These are phyloP conservation scores for Paradoxurus hermaphroditus DNA, from an alignment of 2,113 vertebrate genomes.

Conservation along the genomic window DNA sequence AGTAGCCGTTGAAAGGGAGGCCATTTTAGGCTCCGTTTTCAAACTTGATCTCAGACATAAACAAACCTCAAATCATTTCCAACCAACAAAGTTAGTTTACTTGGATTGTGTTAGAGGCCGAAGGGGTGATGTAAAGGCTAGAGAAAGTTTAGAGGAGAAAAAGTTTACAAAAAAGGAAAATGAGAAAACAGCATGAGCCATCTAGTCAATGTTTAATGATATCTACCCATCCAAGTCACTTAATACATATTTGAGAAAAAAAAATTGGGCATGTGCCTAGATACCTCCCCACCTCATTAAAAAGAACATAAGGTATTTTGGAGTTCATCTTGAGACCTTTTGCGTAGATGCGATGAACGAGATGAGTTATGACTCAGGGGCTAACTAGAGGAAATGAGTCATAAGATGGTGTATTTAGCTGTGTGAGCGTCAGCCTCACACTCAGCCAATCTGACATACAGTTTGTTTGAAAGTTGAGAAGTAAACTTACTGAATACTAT, in stretches of 20 bases:
- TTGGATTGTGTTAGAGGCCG: neutral
- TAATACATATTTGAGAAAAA: neutral
- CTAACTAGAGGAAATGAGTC: constrained; percentile 79
- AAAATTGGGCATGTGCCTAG: neutral
- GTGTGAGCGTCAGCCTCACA: constrained; percentile 47
- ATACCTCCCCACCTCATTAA: neutral
- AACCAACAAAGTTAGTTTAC: neutral
- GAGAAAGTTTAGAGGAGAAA: neutral
- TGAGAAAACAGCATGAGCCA: neutral
- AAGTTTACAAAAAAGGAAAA: constrained; percentile 2
- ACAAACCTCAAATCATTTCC: neutral
- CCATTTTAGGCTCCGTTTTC: neutral
- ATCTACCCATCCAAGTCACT: neutral
- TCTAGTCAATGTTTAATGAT: neutral
- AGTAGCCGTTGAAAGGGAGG: neutral
- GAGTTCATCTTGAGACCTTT: constrained; percentile 55
- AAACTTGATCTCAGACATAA: neutral
- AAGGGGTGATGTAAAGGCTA: neutral
- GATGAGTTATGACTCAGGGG: constrained; percentile 75
- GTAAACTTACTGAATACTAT: constrained; percentile 37
- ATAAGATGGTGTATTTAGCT: constrained; percentile 42
- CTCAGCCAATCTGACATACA: constrained; percentile 30
- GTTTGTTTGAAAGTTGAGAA: constrained; percentile 43
- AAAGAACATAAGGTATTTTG: constrained; percentile 30
- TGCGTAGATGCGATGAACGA: constrained; percentile 45